phyloP scores from a whole-genome alignment of 1,140 invertebrate genomes.

The Achatina immaculata region DNA sequence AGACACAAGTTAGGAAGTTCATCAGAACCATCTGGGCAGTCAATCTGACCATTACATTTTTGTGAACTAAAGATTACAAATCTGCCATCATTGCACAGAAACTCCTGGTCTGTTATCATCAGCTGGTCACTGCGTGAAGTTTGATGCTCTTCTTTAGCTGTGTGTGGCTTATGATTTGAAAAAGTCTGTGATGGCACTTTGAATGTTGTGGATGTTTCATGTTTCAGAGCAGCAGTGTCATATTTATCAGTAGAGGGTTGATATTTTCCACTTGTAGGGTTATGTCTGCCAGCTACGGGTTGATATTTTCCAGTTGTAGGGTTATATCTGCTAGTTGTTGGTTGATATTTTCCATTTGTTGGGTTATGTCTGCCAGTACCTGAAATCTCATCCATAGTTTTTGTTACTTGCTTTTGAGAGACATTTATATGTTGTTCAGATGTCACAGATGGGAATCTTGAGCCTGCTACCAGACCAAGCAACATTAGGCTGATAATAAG shows the following conservation, averaged over 20 bases:
- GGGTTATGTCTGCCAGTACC: neutral
- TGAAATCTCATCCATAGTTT: neutral
- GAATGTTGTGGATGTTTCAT: neutral
- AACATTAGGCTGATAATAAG: neutral
- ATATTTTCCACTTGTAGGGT: neutral
- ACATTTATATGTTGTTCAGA: neutral
- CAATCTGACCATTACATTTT: neutral
- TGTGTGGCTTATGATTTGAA: neutral
- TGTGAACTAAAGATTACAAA: neutral
- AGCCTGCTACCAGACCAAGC: neutral
- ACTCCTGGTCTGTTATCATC: neutral
- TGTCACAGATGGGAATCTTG: neutral
- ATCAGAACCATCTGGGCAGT: slow-evolving; percentile 5
- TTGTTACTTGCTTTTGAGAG: neutral
- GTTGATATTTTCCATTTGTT: neutral
- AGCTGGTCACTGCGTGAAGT: neutral
- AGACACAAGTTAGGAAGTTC: neutral
- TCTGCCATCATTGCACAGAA: slow-evolving; percentile 1
- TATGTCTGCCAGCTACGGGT: neutral
- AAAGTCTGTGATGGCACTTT: neutral
- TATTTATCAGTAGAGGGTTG: neutral
- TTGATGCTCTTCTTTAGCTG: neutral
- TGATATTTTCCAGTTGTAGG: neutral
- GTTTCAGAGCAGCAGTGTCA: neutral
- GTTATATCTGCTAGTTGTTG: neutral